A percentile compares a stretch with the other conserved stretches of the same genome.
phyloP scores from a whole-genome alignment of 1,140 invertebrate genomes.

The Drosophila neocordata region DNA sequence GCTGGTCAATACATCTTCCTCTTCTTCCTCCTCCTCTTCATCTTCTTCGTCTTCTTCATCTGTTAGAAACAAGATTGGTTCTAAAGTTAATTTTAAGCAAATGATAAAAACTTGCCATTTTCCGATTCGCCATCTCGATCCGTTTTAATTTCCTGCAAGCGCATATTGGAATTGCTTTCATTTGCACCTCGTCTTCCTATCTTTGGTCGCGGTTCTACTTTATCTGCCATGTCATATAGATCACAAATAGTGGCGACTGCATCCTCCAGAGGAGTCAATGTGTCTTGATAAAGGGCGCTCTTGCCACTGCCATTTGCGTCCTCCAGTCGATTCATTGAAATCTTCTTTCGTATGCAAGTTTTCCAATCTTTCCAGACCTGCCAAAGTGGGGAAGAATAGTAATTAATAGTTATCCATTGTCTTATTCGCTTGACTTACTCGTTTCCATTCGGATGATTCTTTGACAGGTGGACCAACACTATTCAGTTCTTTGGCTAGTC shows the following conservation, averaged over 20 bases:
- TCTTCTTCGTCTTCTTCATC: conserved; percentile 35
- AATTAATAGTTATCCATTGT: no score
- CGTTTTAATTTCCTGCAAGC: conserved; percentile 42
- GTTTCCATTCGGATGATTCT: conserved; percentile 60
- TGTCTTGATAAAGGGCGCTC: conserved; percentile 59
- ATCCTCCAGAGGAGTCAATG: conserved; percentile 60
- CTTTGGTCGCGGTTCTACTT: conserved; percentile 40
- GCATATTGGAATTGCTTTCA: conserved; percentile 15
- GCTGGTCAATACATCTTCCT: conserved; percentile 27
- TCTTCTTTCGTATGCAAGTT: conserved; percentile 66
- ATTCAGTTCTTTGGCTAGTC: conserved; percentile 60
- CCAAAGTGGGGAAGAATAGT: no score
- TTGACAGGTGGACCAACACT: conserved; percentile 62
- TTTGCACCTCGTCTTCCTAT: conserved; percentile 13
- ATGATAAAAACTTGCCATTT: conserved; percentile 36
- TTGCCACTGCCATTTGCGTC: conserved; percentile 55
- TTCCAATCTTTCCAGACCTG: conserved; percentile 74
- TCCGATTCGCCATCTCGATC: conserved; percentile 47
- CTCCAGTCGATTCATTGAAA: conserved; percentile 57
- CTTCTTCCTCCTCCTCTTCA: conserved; percentile 52
- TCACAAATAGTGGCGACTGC: conserved; percentile 60
- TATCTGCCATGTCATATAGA: conserved; percentile 63
- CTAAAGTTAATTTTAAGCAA: no score
- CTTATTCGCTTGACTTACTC: conserved; percentile 21
- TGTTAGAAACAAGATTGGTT: neutral